A percentile compares a stretch with the other conserved stretches of the same genome.
Conservation (phyloP, 2,113 vertebrate genomes). For the Chauna torquata region DNA sequence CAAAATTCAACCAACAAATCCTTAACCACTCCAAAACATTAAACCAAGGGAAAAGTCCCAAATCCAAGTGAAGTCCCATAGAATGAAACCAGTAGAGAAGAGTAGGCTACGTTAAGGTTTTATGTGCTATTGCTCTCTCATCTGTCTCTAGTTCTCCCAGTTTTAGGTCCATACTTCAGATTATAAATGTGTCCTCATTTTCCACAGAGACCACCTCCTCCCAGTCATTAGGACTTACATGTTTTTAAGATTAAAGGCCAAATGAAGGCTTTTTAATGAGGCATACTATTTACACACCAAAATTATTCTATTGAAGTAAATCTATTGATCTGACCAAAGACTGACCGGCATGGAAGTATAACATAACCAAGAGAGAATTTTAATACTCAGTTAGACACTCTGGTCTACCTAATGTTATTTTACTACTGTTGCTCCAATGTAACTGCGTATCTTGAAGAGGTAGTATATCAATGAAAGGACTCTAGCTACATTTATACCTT, state of each 20-base stretch:
- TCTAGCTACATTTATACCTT: neutral
- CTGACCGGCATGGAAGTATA: neutral
- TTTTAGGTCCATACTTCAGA: neutral
- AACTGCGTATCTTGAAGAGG: neutral
- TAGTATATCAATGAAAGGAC: neutral
- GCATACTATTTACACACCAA: neutral
- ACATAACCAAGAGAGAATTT: neutral
- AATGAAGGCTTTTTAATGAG: too few relatives aligned
- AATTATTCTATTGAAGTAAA: neutral
- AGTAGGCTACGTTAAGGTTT: rapidly evolving
- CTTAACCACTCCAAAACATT: neutral
- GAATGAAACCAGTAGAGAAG: neutral
- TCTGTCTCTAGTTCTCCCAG: neutral
- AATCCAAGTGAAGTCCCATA: neutral
- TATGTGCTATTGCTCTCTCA: neutral
- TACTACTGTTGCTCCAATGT: neutral
- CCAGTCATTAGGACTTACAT: neutral
- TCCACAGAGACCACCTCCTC: neutral
- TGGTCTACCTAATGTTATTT: neutral
- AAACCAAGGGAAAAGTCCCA: neutral
- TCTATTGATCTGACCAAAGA: neutral
- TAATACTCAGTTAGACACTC: neutral
- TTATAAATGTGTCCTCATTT: neutral
- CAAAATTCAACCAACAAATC: neutral
- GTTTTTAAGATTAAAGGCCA: neutral